Percentiles rank a stretch among this genome's conserved stretches.
phyloP scores from a whole-genome alignment of 2,888 invertebrate species.

The Epinotia demarniana region DNA sequence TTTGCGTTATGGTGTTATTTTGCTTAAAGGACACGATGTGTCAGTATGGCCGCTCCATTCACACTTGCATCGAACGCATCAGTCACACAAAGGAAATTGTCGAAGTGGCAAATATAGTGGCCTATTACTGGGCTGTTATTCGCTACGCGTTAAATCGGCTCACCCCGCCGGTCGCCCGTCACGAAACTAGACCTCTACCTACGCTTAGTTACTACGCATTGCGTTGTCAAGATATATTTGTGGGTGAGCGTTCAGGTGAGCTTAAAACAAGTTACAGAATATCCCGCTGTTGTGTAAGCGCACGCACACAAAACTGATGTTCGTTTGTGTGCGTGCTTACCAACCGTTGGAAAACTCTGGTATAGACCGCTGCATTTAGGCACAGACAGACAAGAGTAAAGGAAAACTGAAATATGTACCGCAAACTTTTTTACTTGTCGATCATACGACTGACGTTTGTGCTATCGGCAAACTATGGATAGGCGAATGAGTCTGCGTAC shows the following conservation, averaged over 20 bases:
- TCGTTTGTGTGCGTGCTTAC: too few species aligned
- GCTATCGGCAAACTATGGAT: background rate
- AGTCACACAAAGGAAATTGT: constrained; percentile 35
- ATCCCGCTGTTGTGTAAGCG: constrained; percentile 36
- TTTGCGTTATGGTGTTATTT: constrained; percentile 3
- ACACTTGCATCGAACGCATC: constrained; percentile 35
- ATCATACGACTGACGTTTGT: constrained; percentile 15
- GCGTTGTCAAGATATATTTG: too few species aligned
- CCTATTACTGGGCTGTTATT: constrained; percentile 25
- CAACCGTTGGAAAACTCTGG: constrained; percentile 61
- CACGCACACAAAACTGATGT: constrained; percentile 59
- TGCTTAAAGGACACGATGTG: constrained; percentile 1
- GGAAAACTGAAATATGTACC: constrained; percentile 37
- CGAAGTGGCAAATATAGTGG: constrained; percentile 35
- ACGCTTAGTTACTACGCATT: too few species aligned
- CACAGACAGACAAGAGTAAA: constrained; percentile 29
- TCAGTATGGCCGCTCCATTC: constrained; percentile 14
- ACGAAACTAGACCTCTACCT: too few species aligned
- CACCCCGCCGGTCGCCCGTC: too few species aligned
- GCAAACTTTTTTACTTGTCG: constrained; percentile 21
- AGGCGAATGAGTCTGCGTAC: constrained; percentile 17
- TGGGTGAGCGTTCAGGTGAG: too few species aligned
- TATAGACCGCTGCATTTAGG: background rate
- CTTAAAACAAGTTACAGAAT: too few species aligned
- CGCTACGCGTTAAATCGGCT: too few species aligned